Evolutionary conservation across 2,113 vertebrate genomes (phyloP).

Genomic region (Larimichthys crocea): DNA sequence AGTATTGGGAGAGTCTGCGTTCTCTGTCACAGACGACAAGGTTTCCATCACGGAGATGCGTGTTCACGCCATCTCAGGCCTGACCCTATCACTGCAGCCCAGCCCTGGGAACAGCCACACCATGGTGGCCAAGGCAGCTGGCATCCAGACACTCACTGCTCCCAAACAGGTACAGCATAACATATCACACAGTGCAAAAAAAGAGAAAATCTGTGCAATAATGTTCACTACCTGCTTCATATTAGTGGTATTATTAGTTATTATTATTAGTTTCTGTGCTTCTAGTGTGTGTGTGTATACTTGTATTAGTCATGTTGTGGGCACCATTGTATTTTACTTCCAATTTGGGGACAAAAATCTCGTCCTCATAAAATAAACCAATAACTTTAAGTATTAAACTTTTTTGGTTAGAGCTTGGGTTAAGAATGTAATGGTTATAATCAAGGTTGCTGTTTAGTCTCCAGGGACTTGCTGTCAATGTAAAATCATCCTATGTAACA

Average conservation of each 20-base stretch:
- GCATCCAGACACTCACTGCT: constrained; percentile 90
- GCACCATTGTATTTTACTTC: neutral
- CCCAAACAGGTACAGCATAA: constrained; percentile 90
- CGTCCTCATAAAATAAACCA: neutral
- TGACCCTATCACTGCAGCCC: constrained; percentile 91
- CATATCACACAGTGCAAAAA: neutral
- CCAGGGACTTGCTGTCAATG: neutral
- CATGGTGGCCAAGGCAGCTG: constrained; percentile 92
- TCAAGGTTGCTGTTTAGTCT: neutral
- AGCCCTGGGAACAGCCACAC: constrained; percentile 97
- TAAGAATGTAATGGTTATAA: no score
- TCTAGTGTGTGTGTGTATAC: neutral
- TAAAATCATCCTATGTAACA: neutral
- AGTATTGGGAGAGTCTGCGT: constrained; percentile 88
- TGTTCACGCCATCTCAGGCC: constrained; percentile 91
- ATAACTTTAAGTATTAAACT: neutral
- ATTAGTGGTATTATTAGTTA: neutral
- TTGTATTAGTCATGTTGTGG: neutral
- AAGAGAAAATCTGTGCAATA: no score
- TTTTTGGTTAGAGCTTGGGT: neutral
- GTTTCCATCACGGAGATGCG: constrained; percentile 94
- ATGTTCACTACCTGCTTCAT: neutral
- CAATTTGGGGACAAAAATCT: neutral
- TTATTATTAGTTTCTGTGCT: no score
- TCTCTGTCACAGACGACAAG: constrained; percentile 96